Percentiles rank a stretch among this genome's conserved stretches.
Evolutionary conservation across 2,113 vertebrate genomes (phyloP).

Genomic region (Dissostichus mawsoni): DNA sequence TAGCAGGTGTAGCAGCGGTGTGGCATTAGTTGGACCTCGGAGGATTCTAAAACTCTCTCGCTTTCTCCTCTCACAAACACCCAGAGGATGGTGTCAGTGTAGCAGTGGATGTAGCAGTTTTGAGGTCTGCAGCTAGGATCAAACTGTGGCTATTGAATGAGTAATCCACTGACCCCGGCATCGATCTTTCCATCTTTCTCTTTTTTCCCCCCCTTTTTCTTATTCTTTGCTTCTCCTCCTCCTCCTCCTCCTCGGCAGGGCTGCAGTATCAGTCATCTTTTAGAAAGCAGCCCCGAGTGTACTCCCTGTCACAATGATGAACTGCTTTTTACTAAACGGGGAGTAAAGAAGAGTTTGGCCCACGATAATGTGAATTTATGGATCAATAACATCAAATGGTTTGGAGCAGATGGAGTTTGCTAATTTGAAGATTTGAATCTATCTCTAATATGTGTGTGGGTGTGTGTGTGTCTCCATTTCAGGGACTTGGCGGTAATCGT

Average conservation of each 20-base stretch:
- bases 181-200: constrained; percentile 64
- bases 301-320: constrained; percentile 71
- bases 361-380: constrained; percentile 67
- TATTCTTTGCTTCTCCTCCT: constrained; percentile 34
- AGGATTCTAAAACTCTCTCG: constrained; percentile 58
- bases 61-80: constrained; percentile 1
- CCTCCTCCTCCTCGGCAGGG: constrained; percentile 50
- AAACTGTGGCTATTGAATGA: constrained; percentile 78
- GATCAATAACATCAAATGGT: constrained; percentile 65
- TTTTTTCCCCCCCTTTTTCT: not conserved
- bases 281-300: constrained; percentile 61
- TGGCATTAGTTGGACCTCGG: constrained; percentile 71
- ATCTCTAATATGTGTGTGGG: constrained; percentile 38
- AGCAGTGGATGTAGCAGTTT: constrained; percentile 58
- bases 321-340: constrained; percentile 56
- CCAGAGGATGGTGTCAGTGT: constrained; percentile 3
- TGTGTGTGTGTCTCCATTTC: constrained; percentile 60
- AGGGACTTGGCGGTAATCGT: constrained; percentile 94
- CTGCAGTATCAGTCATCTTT: constrained; percentile 76
- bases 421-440: constrained; percentile 59
- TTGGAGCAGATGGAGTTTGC: constrained; percentile 65
- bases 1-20: constrained; percentile 60
- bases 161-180: constrained; percentile 76
- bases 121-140: constrained; percentile 73
- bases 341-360: constrained; percentile 51